Evolutionary conservation across 2,888 invertebrate species (phyloP).

Genomic region (Euproctis similis): DNA sequence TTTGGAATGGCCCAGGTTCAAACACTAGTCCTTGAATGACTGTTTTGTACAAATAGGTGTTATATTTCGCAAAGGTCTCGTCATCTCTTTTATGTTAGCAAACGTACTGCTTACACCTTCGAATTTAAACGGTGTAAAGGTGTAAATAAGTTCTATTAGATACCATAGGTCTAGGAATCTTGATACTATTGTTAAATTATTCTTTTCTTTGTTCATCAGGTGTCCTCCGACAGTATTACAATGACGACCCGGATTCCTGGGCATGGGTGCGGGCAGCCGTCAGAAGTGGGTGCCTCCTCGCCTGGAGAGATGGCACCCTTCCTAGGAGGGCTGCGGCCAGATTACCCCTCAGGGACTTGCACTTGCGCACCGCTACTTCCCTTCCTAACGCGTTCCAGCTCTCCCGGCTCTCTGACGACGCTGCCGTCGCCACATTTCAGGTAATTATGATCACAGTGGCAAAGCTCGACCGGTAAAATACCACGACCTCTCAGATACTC

Average conservation of each 20-base stretch:
- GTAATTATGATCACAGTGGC: no score
- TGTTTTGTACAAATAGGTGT: no score
- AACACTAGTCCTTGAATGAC: no score
- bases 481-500: no score
- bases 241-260: conserved; percentile 54
- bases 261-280: conserved; percentile 68
- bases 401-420: conserved; percentile 61
- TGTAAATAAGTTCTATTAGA: not conserved
- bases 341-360: conserved; percentile 57
- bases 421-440: conserved; percentile 70
- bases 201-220: conserved; percentile 34
- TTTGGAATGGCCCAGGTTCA: no score
- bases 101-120: no score
- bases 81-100: no score
- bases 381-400: conserved; percentile 67
- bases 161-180: not conserved
- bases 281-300: conserved; percentile 57
- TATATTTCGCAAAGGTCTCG: no score
- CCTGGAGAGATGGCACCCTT: conserved; percentile 67
- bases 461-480: no score
- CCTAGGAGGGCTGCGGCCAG: conserved; percentile 59
- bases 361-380: conserved; percentile 48
- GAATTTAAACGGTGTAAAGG: no score
- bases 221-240: conserved; percentile 65
- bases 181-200: not conserved